Base-by-base conservation (phyloP, 2,113 vertebrate species). In the Rhea pennata region DNA sequence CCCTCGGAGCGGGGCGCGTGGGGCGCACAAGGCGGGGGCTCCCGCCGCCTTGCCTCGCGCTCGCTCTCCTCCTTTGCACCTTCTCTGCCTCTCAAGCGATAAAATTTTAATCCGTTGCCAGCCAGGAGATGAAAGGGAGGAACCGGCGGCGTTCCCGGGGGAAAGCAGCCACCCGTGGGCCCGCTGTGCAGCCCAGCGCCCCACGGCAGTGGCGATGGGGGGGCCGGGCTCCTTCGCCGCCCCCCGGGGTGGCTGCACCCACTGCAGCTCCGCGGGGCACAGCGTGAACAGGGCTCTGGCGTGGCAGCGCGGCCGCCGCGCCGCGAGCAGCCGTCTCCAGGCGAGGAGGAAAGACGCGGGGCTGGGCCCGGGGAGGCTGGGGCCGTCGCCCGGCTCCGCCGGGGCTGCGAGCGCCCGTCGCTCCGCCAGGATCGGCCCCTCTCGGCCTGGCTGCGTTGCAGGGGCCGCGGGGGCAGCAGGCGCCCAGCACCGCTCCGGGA, bases 31-130 rank as follows among this genome's bases (percentile, higher is more conserved):
- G 33, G 19, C 19, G 10, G 36, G 24, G 27, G 33, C 21, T 24
- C 8, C 31, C 24, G 3, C 50, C 4, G 0, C 29, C 50, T 27
- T 61, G 61, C 31, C 59, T 0, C 0, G 33, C 50, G 84, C n/a
- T 95, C 64, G 70, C 0, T 6, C 70, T 77, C 87, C 70, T 83
- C 79, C 79, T 39, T 46, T 58, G 79, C 74, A 24, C 82, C 48
- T 91, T 91, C 73, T n/a, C 74, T 31, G 31, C 58, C 0, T 0
- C 83, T 50, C n/a, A 72, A 48, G 14, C 29, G 88, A 87, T 90
- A 92, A 87, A 92, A 86, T 85, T 87, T 93, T 86, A 83, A 93
- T 83, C 53, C 69, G 75, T 90, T 92, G 85, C 85, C 90, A 83
- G 95, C 85, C 85, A 62, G 82, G 56, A 89, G 94, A 92, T 48